Percentiles rank a stretch among this genome's conserved stretches.
phyloP scores from a whole-genome alignment of 2,113 vertebrate genomes.

The Xiphophorus maculatus region DNA sequence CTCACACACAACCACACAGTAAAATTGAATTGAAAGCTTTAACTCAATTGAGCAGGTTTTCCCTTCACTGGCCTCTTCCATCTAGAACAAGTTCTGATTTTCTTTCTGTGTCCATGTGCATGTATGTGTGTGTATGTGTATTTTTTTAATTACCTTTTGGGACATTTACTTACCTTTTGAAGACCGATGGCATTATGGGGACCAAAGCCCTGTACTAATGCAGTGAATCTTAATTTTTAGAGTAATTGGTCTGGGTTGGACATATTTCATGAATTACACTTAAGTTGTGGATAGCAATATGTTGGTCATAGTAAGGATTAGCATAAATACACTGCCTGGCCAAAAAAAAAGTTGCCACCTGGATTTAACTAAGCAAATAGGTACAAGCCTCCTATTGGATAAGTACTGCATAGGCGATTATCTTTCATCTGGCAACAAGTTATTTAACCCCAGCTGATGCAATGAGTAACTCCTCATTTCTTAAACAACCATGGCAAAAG shows the following conservation, averaged over 20 bases:
- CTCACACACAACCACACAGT: background rate
- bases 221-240: too few species aligned
- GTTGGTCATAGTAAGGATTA: too few species aligned
- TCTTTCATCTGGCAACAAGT: too few species aligned
- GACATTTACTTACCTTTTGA: background rate
- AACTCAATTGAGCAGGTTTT: conserved; percentile 64
- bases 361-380: too few species aligned
- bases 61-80: conserved; percentile 35
- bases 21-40: conserved; percentile 65
- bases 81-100: conserved; percentile 21
- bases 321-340: background rate
- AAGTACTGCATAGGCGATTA: too few species aligned
- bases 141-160: background rate
- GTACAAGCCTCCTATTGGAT: too few species aligned
- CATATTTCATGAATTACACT: background rate
- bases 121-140: conserved; percentile 11
- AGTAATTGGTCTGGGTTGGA: background rate
- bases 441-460: too few species aligned
- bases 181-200: background rate
- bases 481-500: too few species aligned
- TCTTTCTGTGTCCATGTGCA: background rate
- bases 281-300: too few species aligned
- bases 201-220: too few species aligned
- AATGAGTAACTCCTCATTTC: too few species aligned
- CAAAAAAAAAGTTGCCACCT: too few species aligned